Base-by-base conservation (phyloP, 64 coral and sea anemone genomes). In the Montipora sp. region DNA sequence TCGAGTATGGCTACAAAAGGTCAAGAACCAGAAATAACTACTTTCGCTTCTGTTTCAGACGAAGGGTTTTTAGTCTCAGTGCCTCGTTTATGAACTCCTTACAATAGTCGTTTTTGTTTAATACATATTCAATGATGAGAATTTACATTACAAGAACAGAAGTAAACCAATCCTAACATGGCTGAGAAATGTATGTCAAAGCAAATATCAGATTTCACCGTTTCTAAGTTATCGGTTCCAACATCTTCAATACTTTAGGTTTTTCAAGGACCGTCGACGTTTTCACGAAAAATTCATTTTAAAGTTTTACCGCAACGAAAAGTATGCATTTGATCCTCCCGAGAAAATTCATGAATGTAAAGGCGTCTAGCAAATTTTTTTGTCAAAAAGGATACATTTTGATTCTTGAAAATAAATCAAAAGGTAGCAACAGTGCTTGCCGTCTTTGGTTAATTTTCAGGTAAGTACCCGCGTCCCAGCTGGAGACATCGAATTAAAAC, bases 171-270 rank as follows among this genome's bases (percentile, higher is more conserved):
- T 50, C 15, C 45, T 57, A 57, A 10, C 14, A 15, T 22, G 3
- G 43, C 13, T 84, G 81, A 27, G 19, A 84, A 84, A 68, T 84
- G 81, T 84, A 58, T 84, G 81, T 69, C 81, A 68, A 48, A 19
- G 60, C 7, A 71, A 85, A 85, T 65, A 85, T 85, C 71, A 63
- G 46, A 85, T 85, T 85, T 85, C 65, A 71, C 47, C 9, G 2
- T 48, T 47, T 45, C 9, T 2, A 46, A 72, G 63, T 85, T 85
- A 85, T 85, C 82, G 65, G 11, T n/a, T 20, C 63, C 7, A 85
- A 85, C 82, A 85, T 85, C 82, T 85, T 85, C 71, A 19, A 13
- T 36, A 36, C 36, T 36, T 36, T 2, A 36, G 36, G 36, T 36
- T 36, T 36, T 36, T 36, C 36, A 36, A 36, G 36, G 36, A 36